These are phyloP conservation scores for Petrolisthes cinctipes DNA, from an alignment of 2,888 invertebrate genomes.

Conservation along the genomic window DNA sequence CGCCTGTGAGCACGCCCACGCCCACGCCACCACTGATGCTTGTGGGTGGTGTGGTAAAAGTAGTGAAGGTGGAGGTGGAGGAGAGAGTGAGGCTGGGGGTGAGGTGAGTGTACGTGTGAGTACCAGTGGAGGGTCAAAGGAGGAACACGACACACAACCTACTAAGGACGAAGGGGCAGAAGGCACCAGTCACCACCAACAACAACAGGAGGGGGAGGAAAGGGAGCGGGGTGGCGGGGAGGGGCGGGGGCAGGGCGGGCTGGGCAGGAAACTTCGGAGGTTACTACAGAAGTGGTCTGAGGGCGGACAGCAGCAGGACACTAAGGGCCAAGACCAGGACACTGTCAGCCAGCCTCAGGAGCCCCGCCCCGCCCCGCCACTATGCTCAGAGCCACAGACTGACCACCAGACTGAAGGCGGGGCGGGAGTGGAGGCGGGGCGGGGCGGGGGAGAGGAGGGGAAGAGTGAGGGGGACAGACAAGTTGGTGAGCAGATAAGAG, in stretches of 20 bases:
- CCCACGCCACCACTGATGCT: neutral
- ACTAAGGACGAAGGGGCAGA: neutral
- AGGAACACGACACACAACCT: neutral
- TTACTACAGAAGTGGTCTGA: constrained; percentile 29
- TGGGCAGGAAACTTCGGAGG: constrained; percentile 24
- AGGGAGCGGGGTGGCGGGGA: neutral
- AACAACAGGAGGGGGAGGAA: neutral
- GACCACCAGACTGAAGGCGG: neutral
- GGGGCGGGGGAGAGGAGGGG: neutral
- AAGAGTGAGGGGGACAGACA: neutral
- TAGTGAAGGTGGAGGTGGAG: neutral
- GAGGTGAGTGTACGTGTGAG: too few species aligned
- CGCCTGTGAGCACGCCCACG: constrained; percentile 8
- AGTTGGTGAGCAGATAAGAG: neutral
- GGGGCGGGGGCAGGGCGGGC: constrained; percentile 3
- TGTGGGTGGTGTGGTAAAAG: neutral
- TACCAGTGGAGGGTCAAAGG: too few species aligned
- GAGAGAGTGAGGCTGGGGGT: neutral
- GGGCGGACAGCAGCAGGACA: neutral
- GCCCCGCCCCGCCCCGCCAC: neutral
- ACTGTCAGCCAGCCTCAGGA: neutral
- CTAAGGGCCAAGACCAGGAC: neutral
- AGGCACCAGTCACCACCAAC: neutral
- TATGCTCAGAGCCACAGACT: neutral
- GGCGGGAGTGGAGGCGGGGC: neutral